Evolutionary conservation across 2,888 invertebrate genomes (phyloP).

Genomic region (Conomelus anceps): DNA sequence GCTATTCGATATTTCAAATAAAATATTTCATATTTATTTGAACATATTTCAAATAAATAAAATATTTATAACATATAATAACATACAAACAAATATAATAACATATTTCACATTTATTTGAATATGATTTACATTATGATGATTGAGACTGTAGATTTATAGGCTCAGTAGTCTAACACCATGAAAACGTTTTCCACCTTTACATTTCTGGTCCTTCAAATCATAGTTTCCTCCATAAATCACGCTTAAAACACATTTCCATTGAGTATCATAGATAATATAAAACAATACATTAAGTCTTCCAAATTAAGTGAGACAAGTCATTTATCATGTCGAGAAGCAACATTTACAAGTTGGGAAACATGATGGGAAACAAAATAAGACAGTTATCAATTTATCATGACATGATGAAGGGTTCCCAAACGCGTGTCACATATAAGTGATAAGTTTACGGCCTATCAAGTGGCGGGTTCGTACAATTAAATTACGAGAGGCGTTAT

Average conservation of each 20-base stretch:
- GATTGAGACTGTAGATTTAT: too few relatives aligned
- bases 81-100: too few relatives aligned
- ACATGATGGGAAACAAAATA: not conserved
- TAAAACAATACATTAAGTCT: not conserved
- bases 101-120: too few relatives aligned
- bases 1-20: too few relatives aligned
- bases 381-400: not conserved
- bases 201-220: too few relatives aligned
- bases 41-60: too few relatives aligned
- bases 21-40: too few relatives aligned
- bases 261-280: too few relatives aligned
- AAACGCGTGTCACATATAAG: not conserved
- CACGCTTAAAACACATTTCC: not conserved
- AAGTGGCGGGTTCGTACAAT: not conserved
- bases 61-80: too few relatives aligned
- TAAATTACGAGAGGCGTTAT: not conserved
- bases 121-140: too few relatives aligned
- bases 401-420: not conserved
- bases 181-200: too few relatives aligned
- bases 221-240: not conserved
- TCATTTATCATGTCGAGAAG: not conserved
- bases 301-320: not conserved
- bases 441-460: not conserved
- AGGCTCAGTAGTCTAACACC: too few relatives aligned
- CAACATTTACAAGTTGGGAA: not conserved